Evolutionary conservation across 2,888 invertebrate genomes (phyloP).

Genomic region (Rhimphoctona megacephalus): DNA sequence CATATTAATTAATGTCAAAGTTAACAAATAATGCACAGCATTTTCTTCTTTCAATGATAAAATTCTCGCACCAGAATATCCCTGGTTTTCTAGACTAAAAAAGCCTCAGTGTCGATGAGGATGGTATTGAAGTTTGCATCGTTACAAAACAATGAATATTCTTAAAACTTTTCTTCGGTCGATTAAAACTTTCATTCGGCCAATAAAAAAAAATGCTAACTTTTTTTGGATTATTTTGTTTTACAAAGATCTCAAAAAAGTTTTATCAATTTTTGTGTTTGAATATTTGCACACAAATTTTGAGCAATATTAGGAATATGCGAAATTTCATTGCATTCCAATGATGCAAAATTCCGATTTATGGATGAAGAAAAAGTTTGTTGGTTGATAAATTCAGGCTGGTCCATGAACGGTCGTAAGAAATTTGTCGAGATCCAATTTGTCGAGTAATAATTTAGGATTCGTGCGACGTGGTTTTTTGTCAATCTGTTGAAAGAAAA

Average conservation of each 20-base stretch:
- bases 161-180: not conserved
- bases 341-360: not conserved
- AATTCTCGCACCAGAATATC: not conserved
- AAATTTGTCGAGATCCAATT: conserved; percentile 78
- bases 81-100: not conserved
- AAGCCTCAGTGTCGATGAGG: not conserved
- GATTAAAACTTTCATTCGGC: not conserved
- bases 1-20: not conserved
- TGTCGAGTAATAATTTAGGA: conserved; percentile 75
- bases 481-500: conserved; percentile 72
- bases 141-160: not conserved
- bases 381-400: conserved; percentile 61
- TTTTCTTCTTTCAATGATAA: conserved; percentile 10
- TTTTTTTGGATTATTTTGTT: not conserved
- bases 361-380: not conserved
- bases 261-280: not conserved
- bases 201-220: not conserved
- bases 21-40: conserved; percentile 56
- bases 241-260: not conserved
- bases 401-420: conserved; percentile 79
- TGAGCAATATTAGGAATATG: not conserved
- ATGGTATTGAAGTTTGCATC: not conserved
- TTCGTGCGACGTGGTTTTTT: conserved; percentile 74
- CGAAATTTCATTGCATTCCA: not conserved
- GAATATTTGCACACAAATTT: not conserved